A percentile compares a stretch with the other conserved stretches of the same genome.
Conservation (phyloP, 2,888 invertebrate genomes). For the Disparrhopalites patrizii region DNA sequence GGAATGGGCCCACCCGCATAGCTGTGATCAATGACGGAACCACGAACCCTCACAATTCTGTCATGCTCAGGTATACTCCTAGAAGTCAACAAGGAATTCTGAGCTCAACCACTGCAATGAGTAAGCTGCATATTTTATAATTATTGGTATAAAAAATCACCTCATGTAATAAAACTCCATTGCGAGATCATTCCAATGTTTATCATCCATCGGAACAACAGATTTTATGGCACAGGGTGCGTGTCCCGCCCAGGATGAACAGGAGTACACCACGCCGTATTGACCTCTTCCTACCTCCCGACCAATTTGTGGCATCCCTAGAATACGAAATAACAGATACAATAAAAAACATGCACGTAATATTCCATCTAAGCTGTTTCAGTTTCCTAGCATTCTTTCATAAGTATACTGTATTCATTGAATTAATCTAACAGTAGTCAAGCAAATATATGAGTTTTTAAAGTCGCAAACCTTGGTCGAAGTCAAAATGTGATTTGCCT, state of each 20-base stretch:
- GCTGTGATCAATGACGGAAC: slow-evolving; percentile 74
- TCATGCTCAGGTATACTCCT: slow-evolving; percentile 67
- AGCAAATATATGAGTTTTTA: background rate
- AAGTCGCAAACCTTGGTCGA: too few relatives aligned
- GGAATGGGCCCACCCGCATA: slow-evolving; percentile 67
- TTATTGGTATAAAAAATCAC: slow-evolving; percentile 56
- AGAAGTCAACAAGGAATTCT: background rate
- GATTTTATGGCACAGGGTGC: slow-evolving; percentile 81
- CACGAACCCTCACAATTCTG: slow-evolving; percentile 68
- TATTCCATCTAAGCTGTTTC: too few relatives aligned
- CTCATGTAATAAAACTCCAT: slow-evolving; percentile 88
- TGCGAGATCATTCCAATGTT: slow-evolving; percentile 83
- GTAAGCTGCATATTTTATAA: background rate
- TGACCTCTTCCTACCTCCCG: slow-evolving; percentile 67
- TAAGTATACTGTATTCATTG: too few relatives aligned
- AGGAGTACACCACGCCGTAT: slow-evolving; percentile 82
- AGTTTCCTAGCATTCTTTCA: too few relatives aligned
- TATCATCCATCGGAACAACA: slow-evolving; percentile 80
- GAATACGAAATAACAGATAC: slow-evolving; percentile 4
- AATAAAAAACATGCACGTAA: background rate
- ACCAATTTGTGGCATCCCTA: slow-evolving; percentile 56
- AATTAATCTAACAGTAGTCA: background rate
- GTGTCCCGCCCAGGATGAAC: slow-evolving; percentile 68
- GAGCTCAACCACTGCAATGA: too few relatives aligned
- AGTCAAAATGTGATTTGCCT: too few relatives aligned